Evolutionary conservation across 2,888 invertebrate species (phyloP), one percentile per base, ranked within the genome.

Genomic region (Argyresthia albistria): DNA sequence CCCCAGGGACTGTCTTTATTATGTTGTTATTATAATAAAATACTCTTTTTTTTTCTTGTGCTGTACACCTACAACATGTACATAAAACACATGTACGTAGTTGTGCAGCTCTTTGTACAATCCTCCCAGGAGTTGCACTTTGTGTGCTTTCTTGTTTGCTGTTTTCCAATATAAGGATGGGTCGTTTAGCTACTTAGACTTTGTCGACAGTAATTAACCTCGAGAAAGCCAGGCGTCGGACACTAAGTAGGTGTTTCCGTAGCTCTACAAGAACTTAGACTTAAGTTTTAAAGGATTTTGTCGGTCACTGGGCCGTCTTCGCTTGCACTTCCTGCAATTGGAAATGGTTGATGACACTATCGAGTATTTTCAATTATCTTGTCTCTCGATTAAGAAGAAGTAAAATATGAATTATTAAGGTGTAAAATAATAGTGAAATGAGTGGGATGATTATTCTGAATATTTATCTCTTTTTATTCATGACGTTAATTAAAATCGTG

Each of bases 281-380:
- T 66, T 56, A 65, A 65, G 61, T 62, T 66, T 57, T 56, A 55
- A 58, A 58, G 73, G 71, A 70, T 66, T 73, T 72, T 63, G 70
- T 79, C 65, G 76, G 81, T 79, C 68, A 81, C 73, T 81, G 60
- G 77, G 76, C 64, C 76, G 62, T 62, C 54, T 53, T 56, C 56
- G 63, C 61, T 58, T 61, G 57, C 59, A 60, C 62, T 66, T 64
- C 65, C 62, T 65, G 57, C 55, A 59, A 59, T 60, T 61, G 55
- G 43, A 55, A 49, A 53, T 43, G 43, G 14, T 56, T 56, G 54
- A 59, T 58, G 61, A 63, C 60, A 59, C 61, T 60, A 63, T 64
- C n/a, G n/a, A n/a, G n/a, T 60, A 63, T 57, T 55, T 54, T 65
- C 62, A 66, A 69, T 73, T 67, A 70, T 67, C 65, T 69, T 63